Conservation (phyloP, 2,888 invertebrate genomes). For the Ischnura elegans region DNA sequence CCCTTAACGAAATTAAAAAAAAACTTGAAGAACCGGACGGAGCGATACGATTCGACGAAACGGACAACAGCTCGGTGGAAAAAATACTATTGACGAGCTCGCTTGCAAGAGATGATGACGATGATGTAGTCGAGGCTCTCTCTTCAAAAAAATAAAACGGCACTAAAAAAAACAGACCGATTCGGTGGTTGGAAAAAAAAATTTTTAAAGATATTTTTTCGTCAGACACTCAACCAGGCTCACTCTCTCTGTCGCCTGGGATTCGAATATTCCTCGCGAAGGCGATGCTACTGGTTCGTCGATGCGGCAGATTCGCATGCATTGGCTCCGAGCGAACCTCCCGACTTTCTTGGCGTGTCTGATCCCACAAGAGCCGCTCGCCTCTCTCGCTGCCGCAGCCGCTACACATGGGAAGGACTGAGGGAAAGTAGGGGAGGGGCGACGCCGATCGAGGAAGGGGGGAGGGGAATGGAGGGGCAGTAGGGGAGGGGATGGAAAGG, state of each 20-base stretch:
- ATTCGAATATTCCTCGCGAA: not conserved
- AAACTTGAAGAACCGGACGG: not conserved
- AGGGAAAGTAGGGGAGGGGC: conserved; percentile 10
- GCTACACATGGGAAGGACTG: not conserved
- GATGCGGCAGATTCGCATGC: not conserved
- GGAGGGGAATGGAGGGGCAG: not conserved
- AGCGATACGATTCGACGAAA: not conserved
- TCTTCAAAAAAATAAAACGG: too few species aligned
- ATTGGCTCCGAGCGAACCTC: not conserved
- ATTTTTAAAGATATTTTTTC: too few species aligned
- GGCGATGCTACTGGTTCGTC: not conserved
- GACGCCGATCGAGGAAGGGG: not conserved
- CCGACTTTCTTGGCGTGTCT: not conserved
- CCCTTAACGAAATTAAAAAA: too few species aligned
- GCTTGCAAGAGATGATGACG: too few species aligned
- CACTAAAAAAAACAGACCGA: too few species aligned
- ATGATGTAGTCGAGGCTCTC: too few species aligned
- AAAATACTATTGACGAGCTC: not conserved
- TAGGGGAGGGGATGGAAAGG: not conserved
- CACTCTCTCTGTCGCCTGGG: not conserved
- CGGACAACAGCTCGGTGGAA: not conserved
- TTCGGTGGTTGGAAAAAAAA: too few species aligned
- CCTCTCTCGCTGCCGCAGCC: not conserved
- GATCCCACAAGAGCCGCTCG: not conserved
- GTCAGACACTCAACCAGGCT: not conserved